phyloP scores from a whole-genome alignment of 2,888 invertebrate species.

The Cactoblastis cactorum region DNA sequence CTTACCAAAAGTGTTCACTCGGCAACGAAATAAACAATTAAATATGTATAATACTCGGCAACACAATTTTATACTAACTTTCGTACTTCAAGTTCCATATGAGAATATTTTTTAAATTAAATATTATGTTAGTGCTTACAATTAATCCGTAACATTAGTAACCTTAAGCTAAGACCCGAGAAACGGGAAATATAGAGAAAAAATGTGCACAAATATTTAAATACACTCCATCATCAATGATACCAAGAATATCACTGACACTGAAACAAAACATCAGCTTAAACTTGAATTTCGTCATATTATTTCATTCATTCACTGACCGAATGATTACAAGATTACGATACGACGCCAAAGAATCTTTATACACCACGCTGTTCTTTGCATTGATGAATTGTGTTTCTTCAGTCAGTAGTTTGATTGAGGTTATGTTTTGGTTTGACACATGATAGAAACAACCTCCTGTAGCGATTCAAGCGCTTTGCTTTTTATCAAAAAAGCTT shows the following conservation, averaged over 20 bases:
- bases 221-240: neutral
- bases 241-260: neutral
- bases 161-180: neutral
- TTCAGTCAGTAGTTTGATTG: neutral
- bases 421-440: neutral
- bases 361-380: neutral
- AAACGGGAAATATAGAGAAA: neutral
- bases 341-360: too few relatives aligned
- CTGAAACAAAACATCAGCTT: neutral
- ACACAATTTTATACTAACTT: constrained; percentile 6
- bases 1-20: neutral
- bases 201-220: neutral
- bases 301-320: neutral
- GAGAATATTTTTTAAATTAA: neutral
- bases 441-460: neutral
- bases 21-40: neutral
- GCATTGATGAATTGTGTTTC: neutral
- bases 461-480: neutral
- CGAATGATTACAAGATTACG: neutral
- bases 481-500: too few relatives aligned
- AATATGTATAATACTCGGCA: neutral
- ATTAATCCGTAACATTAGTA: neutral
- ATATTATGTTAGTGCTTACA: neutral
- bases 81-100: neutral
- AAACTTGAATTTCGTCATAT: neutral